These are phyloP conservation scores for Hydropsyche betteni DNA, from an alignment of 2,888 invertebrate species.

Conservation along the genomic window DNA sequence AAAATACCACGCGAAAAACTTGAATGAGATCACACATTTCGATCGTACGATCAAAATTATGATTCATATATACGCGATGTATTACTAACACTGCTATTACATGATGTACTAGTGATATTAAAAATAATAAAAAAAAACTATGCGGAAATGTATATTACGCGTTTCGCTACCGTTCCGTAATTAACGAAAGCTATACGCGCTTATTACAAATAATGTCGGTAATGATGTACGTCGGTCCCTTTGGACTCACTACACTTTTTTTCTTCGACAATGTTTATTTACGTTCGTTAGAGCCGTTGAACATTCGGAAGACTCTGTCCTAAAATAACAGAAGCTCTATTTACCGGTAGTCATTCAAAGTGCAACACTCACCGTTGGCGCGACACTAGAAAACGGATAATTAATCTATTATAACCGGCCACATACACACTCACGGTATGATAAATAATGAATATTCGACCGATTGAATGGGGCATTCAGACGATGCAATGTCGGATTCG, in stretches of 20 bases:
- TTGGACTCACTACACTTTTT: conserved; percentile 22
- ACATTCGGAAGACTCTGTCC: conserved; percentile 34
- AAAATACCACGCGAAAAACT: background rate
- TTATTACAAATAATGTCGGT: conserved; percentile 35
- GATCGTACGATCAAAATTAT: background rate
- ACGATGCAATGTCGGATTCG: background rate
- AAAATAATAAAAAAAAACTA: background rate
- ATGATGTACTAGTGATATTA: too few species aligned
- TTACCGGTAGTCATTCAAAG: conserved; percentile 23
- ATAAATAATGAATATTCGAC: conserved; percentile 1
- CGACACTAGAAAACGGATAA: background rate
- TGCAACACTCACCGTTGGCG: background rate
- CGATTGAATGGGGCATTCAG: conserved; percentile 20
- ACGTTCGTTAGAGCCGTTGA: conserved; percentile 32
- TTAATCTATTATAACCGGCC: background rate
- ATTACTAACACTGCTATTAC: too few species aligned
- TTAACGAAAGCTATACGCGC: conserved; percentile 25
- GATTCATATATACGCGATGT: too few species aligned
- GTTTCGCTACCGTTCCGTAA: conserved; percentile 23
- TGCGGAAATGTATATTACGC: conserved; percentile 14
- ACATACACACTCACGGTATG: background rate
- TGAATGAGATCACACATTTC: background rate
- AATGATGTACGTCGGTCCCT: conserved; percentile 36
- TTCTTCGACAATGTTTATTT: conserved; percentile 32
- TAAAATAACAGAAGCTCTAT: conserved; percentile 35